Evolutionary conservation across 1,140 invertebrate genomes (phyloP).

Genomic region (Caenorhabditis elegans): WBcel235 BX284604.4:7940001-7940500

Average conservation of each 20-base stretch:
- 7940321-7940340: slow-evolving; percentile 71
- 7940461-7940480: no score
- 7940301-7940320: slow-evolving; percentile 63
- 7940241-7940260: no score
- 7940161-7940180: no score
- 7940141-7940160: no score
- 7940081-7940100: no score
- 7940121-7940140: no score
- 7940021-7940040: slow-evolving; percentile 16
- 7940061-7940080: not conserved
- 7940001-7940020: not conserved
- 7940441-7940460: no score
- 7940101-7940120: no score
- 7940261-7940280: slow-evolving; percentile 34
- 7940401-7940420: not conserved
- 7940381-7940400: slow-evolving; percentile 70
- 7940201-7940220: no score
- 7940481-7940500: no score
- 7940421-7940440: not conserved
- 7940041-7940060: not conserved
- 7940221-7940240: no score
- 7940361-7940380: slow-evolving; percentile 87
- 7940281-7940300: slow-evolving; percentile 59
- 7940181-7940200: no score
- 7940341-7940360: slow-evolving; percentile 84